Conservation (phyloP, 2,888 invertebrate species). For the Dryocosmus kuriphilus region DNA sequence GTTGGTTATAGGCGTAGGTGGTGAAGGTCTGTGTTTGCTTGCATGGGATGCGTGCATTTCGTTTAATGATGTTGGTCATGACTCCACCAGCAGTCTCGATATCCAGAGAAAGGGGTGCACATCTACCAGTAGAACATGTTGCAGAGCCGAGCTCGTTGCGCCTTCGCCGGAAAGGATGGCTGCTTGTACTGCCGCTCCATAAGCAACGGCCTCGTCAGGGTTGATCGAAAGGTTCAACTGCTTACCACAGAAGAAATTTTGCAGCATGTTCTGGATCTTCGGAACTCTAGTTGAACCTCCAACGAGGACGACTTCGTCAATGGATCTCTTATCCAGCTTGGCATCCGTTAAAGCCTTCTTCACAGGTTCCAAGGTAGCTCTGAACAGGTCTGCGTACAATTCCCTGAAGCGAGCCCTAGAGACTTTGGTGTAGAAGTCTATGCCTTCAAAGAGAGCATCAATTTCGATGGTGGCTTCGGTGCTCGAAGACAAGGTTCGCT, state of each 20-base stretch:
- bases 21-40: conserved; percentile 82
- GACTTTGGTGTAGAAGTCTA: conserved; percentile 86
- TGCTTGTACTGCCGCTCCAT: conserved; percentile 96
- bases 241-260: conserved; percentile 89
- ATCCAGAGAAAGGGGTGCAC: conserved; percentile 85
- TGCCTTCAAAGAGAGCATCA: conserved; percentile 86
- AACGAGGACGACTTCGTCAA: conserved; percentile 89
- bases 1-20: conserved; percentile 85
- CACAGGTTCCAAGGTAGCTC: conserved; percentile 86
- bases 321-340: conserved; percentile 86
- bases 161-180: conserved; percentile 88
- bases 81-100: conserved; percentile 91
- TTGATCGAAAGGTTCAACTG: conserved; percentile 94
- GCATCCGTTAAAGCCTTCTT: conserved; percentile 89
- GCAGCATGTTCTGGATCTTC: conserved; percentile 86
- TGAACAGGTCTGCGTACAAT: conserved; percentile 85
- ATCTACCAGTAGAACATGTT: conserved; percentile 86
- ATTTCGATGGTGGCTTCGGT: conserved; percentile 88
- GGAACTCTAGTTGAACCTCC: conserved; percentile 91
- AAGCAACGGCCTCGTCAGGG: conserved; percentile 95
- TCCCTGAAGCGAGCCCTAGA: conserved; percentile 88
- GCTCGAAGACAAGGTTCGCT: conserved; percentile 87
- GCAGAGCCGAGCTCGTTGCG: conserved; percentile 81
- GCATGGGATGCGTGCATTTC: conserved; percentile 81
- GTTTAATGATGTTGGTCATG: conserved; percentile 83